Evolutionary conservation across 2,113 vertebrate species (phyloP), one percentile per base, ranked within the genome.

Genomic region (Oryzias javanicus): DNA sequence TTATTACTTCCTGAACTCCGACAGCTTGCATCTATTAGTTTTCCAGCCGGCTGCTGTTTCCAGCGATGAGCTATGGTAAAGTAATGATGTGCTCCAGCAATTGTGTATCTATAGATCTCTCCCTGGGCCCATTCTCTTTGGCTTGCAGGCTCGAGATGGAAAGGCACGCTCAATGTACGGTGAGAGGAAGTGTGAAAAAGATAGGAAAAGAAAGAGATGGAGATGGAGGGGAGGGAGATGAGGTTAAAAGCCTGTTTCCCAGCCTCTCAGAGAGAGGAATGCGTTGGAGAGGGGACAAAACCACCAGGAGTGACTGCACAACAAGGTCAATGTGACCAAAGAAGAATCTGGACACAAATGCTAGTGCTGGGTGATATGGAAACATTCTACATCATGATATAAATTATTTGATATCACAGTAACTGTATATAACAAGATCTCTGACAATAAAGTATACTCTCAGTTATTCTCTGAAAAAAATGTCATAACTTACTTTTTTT

Each of bases 241-340:
- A 58, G 66, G 56, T 62, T 78, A 67, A 69, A 47, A 35, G 84
- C 42, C 61, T 60, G 55, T 77, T 83, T 80, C 71, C 72, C 68
- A 58, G 80, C 53, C 29, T 68, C 72, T 75, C 42, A 25, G 48
- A 55, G 70, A 72, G 73, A 81, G 88, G 88, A 86, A 88, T 87
- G 80, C 79, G 82, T 81, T 87, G 83, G 80, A 85, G 73, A 74
- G 70, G 56, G 66, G 76, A 81, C 85, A 86, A 87, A 82, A 83
- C 78, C 85, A 82, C 74, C 80, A 85, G 75, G 72, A 87, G 69
- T 79, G 74, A 87, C 85, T 79, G 69, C 76, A 89, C 86, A 88
- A 82, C 85, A 77, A 86, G 83, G 83, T 88, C 85, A 89, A 78
- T 86, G 77, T 88, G 85, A 85, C 79, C 84, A 64, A 75, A 83